Percentiles rank a stretch among this genome's conserved stretches.
Conservation (phyloP, 2,888 invertebrate species). For the Ophion ventricosus region DNA sequence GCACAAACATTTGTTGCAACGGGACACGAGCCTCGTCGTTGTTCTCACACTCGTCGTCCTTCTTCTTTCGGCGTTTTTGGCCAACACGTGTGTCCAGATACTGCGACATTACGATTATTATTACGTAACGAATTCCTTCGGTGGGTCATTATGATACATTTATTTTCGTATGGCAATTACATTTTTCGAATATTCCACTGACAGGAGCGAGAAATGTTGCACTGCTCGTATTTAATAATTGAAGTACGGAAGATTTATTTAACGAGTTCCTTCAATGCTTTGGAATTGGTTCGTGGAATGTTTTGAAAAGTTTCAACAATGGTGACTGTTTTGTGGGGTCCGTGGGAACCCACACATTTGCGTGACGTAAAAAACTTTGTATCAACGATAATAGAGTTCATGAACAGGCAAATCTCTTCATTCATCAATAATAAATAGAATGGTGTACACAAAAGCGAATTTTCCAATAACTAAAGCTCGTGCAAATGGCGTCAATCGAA, state of each 20-base stretch:
- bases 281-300: too few species aligned
- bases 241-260: too few species aligned
- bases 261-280: too few species aligned
- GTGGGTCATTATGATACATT: conserved; percentile 84
- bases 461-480: neutral
- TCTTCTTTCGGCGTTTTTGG: conserved; percentile 90
- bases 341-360: too few species aligned
- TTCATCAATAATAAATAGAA: too few species aligned
- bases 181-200: neutral
- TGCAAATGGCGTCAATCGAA: neutral
- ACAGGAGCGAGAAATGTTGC: neutral
- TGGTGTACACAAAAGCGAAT: neutral
- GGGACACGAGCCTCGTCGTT: conserved; percentile 88
- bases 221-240: neutral
- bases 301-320: too few species aligned
- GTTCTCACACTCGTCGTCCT: conserved; percentile 90
- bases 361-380: too few species aligned
- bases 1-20: conserved; percentile 87
- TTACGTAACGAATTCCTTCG: conserved; percentile 93
- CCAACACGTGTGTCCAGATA: conserved; percentile 92
- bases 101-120: conserved; percentile 89
- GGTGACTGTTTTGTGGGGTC: too few species aligned
- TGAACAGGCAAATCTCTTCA: too few species aligned
- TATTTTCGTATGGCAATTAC: neutral
- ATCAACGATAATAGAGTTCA: too few species aligned